A percentile compares a stretch with the other conserved stretches of the same genome.
Conservation (phyloP, 2,113 vertebrate genomes). For the Riparia riparia region DNA sequence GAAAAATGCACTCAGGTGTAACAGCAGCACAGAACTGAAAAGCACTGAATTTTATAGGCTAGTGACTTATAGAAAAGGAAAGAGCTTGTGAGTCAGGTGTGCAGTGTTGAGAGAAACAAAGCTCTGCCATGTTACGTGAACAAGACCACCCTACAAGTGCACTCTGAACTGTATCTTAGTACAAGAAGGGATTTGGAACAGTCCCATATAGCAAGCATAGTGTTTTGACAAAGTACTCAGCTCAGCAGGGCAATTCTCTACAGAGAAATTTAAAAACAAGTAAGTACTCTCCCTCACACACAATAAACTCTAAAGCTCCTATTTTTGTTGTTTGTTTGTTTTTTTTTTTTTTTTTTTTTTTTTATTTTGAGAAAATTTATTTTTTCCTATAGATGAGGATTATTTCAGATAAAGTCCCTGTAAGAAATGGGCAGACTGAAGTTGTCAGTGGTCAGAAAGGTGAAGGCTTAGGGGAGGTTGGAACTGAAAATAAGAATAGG, state of each 20-base stretch:
- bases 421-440: neutral
- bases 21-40: neutral
- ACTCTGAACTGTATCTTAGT: neutral
- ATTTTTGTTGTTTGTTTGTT: neutral
- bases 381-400: neutral
- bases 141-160: neutral
- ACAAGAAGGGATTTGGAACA: neutral
- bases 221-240: neutral
- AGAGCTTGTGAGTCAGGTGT: too few species aligned
- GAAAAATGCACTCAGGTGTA: neutral
- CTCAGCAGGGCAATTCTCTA: neutral
- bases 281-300: neutral
- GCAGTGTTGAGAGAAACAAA: neutral
- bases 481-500: neutral
- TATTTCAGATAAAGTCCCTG: neutral
- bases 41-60: neutral
- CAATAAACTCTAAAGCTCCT: neutral
- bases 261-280: neutral
- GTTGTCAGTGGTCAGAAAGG: neutral
- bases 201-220: accelerated
- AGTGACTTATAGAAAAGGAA: neutral
- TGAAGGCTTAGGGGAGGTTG: neutral
- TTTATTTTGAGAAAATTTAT: neutral
- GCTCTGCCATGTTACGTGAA: neutral
- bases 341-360: too few species aligned